phyloP scores from a whole-genome alignment of 2,797 vertebrate genomes.

The Alauda arvensis region DNA sequence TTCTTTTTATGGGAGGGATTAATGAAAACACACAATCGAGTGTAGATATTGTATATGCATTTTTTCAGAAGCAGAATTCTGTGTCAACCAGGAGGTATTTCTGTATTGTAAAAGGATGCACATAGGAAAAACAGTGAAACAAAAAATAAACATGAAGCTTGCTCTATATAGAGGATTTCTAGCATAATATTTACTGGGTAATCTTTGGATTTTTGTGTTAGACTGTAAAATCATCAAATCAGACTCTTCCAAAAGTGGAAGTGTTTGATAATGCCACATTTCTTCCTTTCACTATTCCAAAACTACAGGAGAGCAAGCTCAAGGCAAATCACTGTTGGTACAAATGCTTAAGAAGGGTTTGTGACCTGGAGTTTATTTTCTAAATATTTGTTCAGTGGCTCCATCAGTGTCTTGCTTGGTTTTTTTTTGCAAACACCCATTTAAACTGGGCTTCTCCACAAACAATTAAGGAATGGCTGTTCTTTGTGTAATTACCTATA shows the following conservation, averaged over 20 bases:
- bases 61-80: background rate
- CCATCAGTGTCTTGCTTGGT: background rate
- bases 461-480: background rate
- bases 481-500: background rate
- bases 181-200: background rate
- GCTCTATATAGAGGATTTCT: background rate
- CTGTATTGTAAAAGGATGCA: background rate
- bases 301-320: background rate
- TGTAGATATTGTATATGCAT: accelerated
- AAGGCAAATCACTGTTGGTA: background rate
- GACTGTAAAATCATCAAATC: background rate
- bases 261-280: background rate
- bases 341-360: background rate
- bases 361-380: background rate
- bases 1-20: background rate
- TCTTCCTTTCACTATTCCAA: background rate
- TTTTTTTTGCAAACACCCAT: background rate
- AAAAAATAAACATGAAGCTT: background rate
- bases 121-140: background rate
- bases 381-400: background rate
- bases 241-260: background rate
- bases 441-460: background rate
- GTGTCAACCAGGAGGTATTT: background rate
- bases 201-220: background rate
- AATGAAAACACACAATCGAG: background rate